Conservation (phyloP, 1,140 invertebrate genomes). For the Trichonephila clavata region DNA sequence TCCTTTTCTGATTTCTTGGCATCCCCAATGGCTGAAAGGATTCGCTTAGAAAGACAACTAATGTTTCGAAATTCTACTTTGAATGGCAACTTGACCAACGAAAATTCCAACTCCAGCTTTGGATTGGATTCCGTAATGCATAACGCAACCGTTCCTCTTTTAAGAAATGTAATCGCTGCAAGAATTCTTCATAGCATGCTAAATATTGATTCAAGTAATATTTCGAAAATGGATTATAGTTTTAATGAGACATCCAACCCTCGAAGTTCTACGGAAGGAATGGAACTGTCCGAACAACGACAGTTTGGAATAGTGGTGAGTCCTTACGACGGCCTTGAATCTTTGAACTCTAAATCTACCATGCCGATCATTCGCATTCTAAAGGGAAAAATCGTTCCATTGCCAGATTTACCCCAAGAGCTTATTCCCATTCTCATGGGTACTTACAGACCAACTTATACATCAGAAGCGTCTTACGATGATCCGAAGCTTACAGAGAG, state of each 20-base stretch:
- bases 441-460: conserved; percentile 39
- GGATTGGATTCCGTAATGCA: background rate
- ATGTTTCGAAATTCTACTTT: conserved; percentile 11
- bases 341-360: background rate
- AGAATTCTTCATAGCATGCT: conserved; percentile 43
- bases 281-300: conserved; percentile 48
- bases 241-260: background rate
- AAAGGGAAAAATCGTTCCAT: conserved; percentile 64
- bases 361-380: conserved; percentile 56
- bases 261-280: background rate
- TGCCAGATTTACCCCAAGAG: conserved; percentile 67
- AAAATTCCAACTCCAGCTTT: background rate
- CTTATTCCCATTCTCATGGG: conserved; percentile 58
- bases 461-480: conserved; percentile 7
- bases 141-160: background rate
- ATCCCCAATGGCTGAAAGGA: conserved; percentile 57
- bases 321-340: conserved; percentile 50
- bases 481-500: conserved; percentile 58
- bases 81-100: background rate
- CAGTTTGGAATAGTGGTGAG: conserved; percentile 64
- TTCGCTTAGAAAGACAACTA: conserved; percentile 38
- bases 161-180: conserved; percentile 47
- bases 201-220: conserved; percentile 15
- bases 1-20: conserved; percentile 66
- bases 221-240: background rate